Base-by-base conservation (phyloP, 2,888 invertebrate genomes). In the Drosophila peninsularis region DNA sequence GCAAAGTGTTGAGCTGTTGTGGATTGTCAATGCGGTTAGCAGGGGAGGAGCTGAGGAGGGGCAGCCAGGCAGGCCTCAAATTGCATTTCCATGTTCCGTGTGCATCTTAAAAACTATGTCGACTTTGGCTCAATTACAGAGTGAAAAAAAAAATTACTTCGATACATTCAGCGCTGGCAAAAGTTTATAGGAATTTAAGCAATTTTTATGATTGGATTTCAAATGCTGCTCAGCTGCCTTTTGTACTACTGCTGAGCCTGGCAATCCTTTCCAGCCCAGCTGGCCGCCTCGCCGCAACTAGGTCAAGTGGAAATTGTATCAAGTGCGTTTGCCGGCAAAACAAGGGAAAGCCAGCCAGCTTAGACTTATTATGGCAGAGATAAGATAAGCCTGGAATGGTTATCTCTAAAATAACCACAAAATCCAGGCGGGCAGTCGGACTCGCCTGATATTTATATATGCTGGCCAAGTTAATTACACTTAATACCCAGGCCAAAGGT, bases 341-440 rank as follows among this genome's bases (percentile, higher is more conserved):
- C 62, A 55, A 62, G 71, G 9, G 6, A 19, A 53, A 52, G 47
- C 62, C 45, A 53, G 41, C 41, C 61, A 62, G 76, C 80, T 74
- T 63, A 62, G 79, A 83, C 83, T 73, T 75, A 75, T 78, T 70
- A 67, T 68, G 68, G 66, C 60, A 42, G 36, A 71, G 85, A 77
- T 73, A 78, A 71, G 85, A 77, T 73, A 80, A 62, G 63, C 55
- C 55, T 55, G 78, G 66, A 78, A 70, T 71, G 56, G 74, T 83
- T 81, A 81, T 86, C 89, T 80, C 74, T 84, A 75, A 78, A 88
- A 78, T 81, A 78, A 69, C 84, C 87, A 72, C 75, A 88, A 84
- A 86, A 80, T 85, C 89, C 87, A 80, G 81, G 74, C 78, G 67
- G 70, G 73, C 17, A 56, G n/a, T n/a, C n/a, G 27, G 49, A 34